phyloP scores from a whole-genome alignment of 92 coral and sea anemone species.

The Phenganax marumi region DNA sequence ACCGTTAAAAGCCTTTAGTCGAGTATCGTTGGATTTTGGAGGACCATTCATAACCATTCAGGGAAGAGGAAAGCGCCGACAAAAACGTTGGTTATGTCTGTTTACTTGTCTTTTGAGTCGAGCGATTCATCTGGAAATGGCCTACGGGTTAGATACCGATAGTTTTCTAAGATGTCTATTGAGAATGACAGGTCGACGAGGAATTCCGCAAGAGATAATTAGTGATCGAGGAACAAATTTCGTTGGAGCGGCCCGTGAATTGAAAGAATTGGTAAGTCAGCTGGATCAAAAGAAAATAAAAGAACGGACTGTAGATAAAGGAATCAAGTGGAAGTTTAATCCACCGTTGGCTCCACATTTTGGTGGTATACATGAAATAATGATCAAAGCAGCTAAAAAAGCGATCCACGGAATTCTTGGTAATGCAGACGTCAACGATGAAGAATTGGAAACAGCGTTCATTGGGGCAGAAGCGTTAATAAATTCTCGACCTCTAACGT shows the following conservation, averaged over 20 bases:
- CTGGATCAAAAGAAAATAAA: too few species aligned
- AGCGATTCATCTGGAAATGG: background rate
- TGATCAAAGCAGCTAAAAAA: background rate
- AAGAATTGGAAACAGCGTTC: too few species aligned
- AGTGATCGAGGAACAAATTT: conserved; percentile 2
- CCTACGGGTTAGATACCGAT: background rate
- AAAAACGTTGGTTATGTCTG: too few species aligned
- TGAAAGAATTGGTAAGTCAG: background rate
- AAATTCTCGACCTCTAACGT: too few species aligned
- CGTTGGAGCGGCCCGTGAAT: background rate
- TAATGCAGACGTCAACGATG: too few species aligned
- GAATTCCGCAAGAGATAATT: background rate
- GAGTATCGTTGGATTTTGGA: conserved; percentile 51
- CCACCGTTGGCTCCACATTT: background rate
- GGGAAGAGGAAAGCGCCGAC: too few species aligned
- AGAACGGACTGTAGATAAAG: background rate
- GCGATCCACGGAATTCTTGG: background rate
- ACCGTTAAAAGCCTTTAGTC: conserved; percentile 46
- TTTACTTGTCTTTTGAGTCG: background rate
- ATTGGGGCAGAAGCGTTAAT: too few species aligned
- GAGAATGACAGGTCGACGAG: background rate
- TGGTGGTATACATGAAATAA: background rate
- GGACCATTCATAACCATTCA: conserved; percentile 50
- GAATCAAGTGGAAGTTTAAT: too few species aligned
- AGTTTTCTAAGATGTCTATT: background rate